Percentiles rank a stretch among this genome's conserved stretches.
phyloP scores from a whole-genome alignment of 2,113 vertebrate genomes.

The Brienomyrus longianalis region DNA sequence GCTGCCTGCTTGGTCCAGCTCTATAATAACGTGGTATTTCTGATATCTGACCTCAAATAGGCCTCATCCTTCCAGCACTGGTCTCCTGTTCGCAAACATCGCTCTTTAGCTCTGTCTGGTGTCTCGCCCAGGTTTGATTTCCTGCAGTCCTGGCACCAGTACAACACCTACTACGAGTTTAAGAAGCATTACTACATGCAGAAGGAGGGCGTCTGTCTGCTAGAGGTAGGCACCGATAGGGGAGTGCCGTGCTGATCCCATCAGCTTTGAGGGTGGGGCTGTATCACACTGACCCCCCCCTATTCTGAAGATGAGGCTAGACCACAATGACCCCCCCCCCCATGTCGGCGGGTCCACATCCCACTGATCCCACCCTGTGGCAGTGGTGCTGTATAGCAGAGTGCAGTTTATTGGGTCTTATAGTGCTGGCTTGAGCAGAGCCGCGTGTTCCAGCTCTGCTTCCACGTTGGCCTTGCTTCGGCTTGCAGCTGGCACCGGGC shows the following conservation, averaged over 20 bases:
- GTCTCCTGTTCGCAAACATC: neutral
- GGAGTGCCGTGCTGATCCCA: neutral
- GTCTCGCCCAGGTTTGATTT: slow-evolving; percentile 79
- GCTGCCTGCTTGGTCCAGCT: neutral
- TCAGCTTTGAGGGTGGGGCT: neutral
- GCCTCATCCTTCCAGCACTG: neutral
- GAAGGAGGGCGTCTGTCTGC: slow-evolving; percentile 65
- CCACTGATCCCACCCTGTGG: neutral
- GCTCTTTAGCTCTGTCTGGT: slow-evolving; percentile 19
- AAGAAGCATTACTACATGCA: slow-evolving; percentile 98
- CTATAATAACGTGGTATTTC: neutral
- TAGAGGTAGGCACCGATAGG: slow-evolving; percentile 49
- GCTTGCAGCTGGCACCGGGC: neutral
- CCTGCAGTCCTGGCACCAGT: slow-evolving; percentile 91
- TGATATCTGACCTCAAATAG: neutral
- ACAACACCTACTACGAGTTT: slow-evolving; percentile 94
- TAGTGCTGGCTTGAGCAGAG: neutral
- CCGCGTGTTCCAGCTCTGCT: neutral
- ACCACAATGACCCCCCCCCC: neutral
- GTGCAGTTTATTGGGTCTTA: neutral
- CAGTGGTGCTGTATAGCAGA: neutral
- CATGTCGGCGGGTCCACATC: neutral
- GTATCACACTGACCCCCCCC: neutral
- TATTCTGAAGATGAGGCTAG: neutral
- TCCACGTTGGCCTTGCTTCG: neutral